Base-by-base conservation (phyloP, 1,140 invertebrate genomes). In the Wasmannia auropunctata region DNA sequence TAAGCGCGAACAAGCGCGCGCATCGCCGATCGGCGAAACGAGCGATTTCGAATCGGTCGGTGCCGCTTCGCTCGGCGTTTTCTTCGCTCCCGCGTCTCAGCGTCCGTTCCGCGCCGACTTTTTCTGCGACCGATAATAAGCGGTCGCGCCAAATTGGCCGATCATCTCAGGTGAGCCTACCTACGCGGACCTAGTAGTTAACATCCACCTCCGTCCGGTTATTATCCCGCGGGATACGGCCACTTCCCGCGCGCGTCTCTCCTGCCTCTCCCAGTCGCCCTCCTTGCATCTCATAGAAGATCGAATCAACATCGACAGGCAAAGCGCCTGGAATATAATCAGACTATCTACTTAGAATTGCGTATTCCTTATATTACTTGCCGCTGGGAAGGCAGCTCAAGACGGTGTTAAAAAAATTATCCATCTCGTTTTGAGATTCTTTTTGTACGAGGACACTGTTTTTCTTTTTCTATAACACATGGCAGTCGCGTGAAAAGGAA, bases 61-160 rank as follows among this genome's bases (percentile, higher is more conserved):
- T 70, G 86, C n/a, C 79, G 77, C 87, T 76, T 22, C 22, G 22
- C 37, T n/a, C 25, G 46, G 65, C 58, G 79, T 83, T 86, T 86
- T 63, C 75, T 75, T 87, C 86, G 69, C 89, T 75, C n/a, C 54
- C n/a, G n/a, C 70, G 28, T 16, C 22, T 46, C 14, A 16, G 7
- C 37, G 51, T 56, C n/a, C 28, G 75, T 77, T 77, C n/a, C 75
- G 6, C n/a, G 75, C 76, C 25, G 76, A n/a, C 43, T 65, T 79
- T 79, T 65, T 90, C 87, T 49, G 87, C 79, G 72, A 84, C 83
- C 83, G 88, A 88, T 92, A 91, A 92, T 89, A 88, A 91, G 88
- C 77, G 74, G 58, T 62, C 76, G 83, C 74, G n/a, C 65, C 25
- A 87, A 91, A 89, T 91, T 87, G 87, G 69, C 51, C 56, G 88